A percentile compares a stretch with the other conserved stretches of the same genome.
phyloP scores from a whole-genome alignment of 1,140 invertebrate genomes.

The Papilio polytes region DNA sequence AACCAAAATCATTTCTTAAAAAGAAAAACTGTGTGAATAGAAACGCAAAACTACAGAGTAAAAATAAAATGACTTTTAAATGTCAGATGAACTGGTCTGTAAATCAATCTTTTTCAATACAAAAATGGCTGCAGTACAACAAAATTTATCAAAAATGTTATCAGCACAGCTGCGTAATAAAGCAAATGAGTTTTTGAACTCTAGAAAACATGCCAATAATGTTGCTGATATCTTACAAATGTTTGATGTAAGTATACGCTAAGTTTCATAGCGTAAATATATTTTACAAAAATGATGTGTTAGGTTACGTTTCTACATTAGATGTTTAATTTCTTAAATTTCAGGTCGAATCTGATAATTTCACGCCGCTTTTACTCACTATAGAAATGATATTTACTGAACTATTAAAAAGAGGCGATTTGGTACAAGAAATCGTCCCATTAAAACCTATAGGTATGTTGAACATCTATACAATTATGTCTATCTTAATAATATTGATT shows the following conservation, averaged over 20 bases:
- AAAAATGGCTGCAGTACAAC: slow-evolving; percentile 77
- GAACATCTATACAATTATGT: slow-evolving; percentile 44
- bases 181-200: slow-evolving; percentile 87
- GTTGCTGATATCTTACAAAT: slow-evolving; percentile 86
- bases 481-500: slow-evolving; percentile 63
- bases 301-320: slow-evolving; percentile 70
- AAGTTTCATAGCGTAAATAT: slow-evolving; percentile 37
- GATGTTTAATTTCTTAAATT: slow-evolving; percentile 60
- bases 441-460: slow-evolving; percentile 81
- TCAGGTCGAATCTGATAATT: slow-evolving; percentile 83
- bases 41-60: slow-evolving; percentile 33
- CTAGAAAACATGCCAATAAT: slow-evolving; percentile 86
- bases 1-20: slow-evolving; percentile 34
- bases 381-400: slow-evolving; percentile 88
- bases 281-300: slow-evolving; percentile 60
- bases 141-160: slow-evolving; percentile 79
- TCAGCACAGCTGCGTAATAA: slow-evolving; percentile 85
- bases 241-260: slow-evolving; percentile 83
- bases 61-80: slow-evolving; percentile 21
- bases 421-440: slow-evolving; percentile 85
- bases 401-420: slow-evolving; percentile 86
- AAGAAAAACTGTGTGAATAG: slow-evolving; percentile 38
- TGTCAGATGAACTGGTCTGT: slow-evolving; percentile 29
- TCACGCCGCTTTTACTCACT: slow-evolving; percentile 85
- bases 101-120: slow-evolving; percentile 64